A percentile compares a stretch with the other conserved stretches of the same genome.
Conservation (phyloP, 1,140 invertebrate genomes). For the Rhizoglyphus robini region DNA sequence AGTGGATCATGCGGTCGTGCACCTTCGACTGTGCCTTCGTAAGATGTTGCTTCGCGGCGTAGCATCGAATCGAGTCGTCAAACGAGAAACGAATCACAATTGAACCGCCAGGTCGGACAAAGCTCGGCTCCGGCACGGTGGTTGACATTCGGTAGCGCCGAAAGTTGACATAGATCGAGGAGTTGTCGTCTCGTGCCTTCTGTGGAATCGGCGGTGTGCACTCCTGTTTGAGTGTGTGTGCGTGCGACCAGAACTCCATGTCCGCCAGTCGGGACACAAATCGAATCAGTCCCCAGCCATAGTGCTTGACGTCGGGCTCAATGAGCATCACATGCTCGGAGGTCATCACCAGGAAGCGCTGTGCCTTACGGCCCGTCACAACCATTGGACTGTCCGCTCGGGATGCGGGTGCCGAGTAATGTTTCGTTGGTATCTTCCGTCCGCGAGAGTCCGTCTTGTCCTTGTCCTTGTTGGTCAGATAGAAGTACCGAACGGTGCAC, state of each 20-base stretch:
- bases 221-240: constrained; percentile 88
- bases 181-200: constrained; percentile 25
- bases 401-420: constrained; percentile 40
- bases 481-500: constrained; percentile 60
- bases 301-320: constrained; percentile 75
- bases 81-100: constrained; percentile 87
- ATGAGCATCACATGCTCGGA: constrained; percentile 86
- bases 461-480: constrained; percentile 31
- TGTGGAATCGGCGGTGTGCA: constrained; percentile 47
- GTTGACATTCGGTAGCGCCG: neutral
- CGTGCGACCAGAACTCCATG: constrained; percentile 65
- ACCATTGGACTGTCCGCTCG: neutral
- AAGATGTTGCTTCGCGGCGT: constrained; percentile 52
- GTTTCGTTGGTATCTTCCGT: constrained; percentile 39
- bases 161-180: constrained; percentile 18
- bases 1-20: constrained; percentile 85
- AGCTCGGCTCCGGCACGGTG: neutral
- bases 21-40: constrained; percentile 79
- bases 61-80: constrained; percentile 85
- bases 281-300: constrained; percentile 94
- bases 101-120: constrained; percentile 40
- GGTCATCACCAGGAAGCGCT: constrained; percentile 88
- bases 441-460: neutral
- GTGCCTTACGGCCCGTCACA: constrained; percentile 50
- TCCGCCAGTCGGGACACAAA: constrained; percentile 58